Evolutionary conservation across 1,140 invertebrate genomes (phyloP), one percentile per base, ranked within the genome.

Genomic region (Bombus huntii): DNA sequence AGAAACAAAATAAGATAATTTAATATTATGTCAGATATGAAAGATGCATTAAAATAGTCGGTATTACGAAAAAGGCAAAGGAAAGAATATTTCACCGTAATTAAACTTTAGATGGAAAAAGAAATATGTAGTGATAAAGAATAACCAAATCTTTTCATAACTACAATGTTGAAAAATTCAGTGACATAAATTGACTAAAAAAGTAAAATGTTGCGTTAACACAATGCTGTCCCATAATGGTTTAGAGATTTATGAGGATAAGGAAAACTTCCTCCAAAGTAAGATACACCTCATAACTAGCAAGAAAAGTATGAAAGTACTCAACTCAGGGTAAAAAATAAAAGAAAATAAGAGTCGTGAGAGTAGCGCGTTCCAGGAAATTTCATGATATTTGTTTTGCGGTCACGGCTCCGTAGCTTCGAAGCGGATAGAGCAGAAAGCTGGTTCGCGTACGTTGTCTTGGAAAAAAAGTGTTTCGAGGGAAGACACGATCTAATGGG

Each of bases 341-440:
- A 12, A 76, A 47, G 47, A 66, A 44, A 59, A 62, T 44, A 78
- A 62, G 81, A 77, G 75, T 47, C 83, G 70, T 68, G 82, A 89
- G 92, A 92, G 68, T 89, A 90, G 87, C 87, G 86, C 87, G 83
- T 83, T 81, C 77, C 65, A 77, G 79, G 86, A 90, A 84, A 83
- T 85, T 87, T 89, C 88, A 83, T 86, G 72, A 62, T 86, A 87
- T 88, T 90, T 83, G 85, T 91, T 91, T 91, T 91, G 90, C 83
- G 90, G 82, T 92, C 90, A 90, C 90, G 91, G 78, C 34, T 79
- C 66, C 42, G 53, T 59, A 37, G 81, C 87, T 37, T 22, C 81
- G 44, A 15, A 28, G 87, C 65, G 76, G 77, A 77, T 76, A 76
- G 68, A 85, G 42, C 87, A 53, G 83, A 78, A 85, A 89, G 83